These are phyloP conservation scores for Paradoxurus hermaphroditus DNA, from an alignment of 2,113 vertebrate species.

Conservation along the genomic window DNA sequence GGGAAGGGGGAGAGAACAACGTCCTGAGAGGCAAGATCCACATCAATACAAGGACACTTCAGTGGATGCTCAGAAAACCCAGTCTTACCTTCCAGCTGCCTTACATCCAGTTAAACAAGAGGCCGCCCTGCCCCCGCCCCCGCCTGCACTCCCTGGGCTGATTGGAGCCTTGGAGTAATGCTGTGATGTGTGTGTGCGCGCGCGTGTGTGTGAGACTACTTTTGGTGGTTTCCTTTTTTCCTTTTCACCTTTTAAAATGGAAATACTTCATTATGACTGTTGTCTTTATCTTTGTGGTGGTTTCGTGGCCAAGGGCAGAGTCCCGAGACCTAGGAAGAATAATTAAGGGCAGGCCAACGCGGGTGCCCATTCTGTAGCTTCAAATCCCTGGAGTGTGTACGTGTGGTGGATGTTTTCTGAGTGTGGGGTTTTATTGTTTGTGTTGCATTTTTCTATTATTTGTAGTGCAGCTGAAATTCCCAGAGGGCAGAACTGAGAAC, in stretches of 20 bases:
- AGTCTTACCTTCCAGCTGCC: constrained; percentile 85
- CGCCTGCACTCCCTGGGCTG: constrained; percentile 59
- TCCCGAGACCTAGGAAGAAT: constrained; percentile 1
- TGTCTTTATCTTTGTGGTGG: constrained; percentile 63
- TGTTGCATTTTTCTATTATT: constrained; percentile 53
- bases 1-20: constrained; percentile 57
- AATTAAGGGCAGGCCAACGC: background rate
- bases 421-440: background rate
- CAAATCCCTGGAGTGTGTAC: constrained; percentile 15
- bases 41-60: constrained; percentile 64
- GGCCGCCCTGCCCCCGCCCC: constrained; percentile 74
- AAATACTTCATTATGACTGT: constrained; percentile 75
- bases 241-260: constrained; percentile 60
- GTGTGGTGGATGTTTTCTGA: background rate
- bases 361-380: constrained; percentile 38
- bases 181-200: constrained; percentile 79
- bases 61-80: constrained; percentile 73
- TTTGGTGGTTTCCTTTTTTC: constrained; percentile 57
- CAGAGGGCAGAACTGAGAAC: constrained; percentile 66
- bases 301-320: constrained; percentile 74
- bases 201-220: constrained; percentile 65
- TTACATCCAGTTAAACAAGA: constrained; percentile 82
- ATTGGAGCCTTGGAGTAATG: constrained; percentile 79
- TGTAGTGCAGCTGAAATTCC: constrained; percentile 65
- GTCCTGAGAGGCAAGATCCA: constrained; percentile 57